Base-by-base conservation (phyloP, 2,113 vertebrate species). In the Amblyopsis rosae region DNA sequence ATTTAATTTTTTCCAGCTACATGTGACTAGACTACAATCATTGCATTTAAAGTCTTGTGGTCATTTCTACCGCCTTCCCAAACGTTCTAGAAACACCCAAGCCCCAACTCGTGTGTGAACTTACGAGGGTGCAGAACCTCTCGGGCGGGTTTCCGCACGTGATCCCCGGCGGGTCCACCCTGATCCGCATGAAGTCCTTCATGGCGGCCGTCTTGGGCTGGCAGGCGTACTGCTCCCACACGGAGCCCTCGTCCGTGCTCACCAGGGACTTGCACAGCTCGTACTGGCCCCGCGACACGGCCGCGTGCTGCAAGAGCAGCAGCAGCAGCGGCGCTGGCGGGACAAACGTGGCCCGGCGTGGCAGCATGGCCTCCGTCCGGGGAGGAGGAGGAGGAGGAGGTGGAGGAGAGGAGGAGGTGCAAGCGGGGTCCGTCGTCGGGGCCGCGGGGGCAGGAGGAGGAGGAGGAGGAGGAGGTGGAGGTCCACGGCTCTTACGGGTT, bases 241-340 rank as follows among this genome's bases (percentile, higher is more conserved):
- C 92, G 0, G 96, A 95, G 78, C 97, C 96, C 59, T 98, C 95
- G 6, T 99, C 98, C 0, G 95, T 96, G 88, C 93, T 97, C 91
- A 99, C 96, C 92, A 96, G 96, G 87, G 96, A 98, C 86, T 96
- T 98, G 92, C 98, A 99, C 92, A 95, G 94, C 84, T 99, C 96
- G 77, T 98, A 99, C 89, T 98, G 95, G 88, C 92, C 95, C 86
- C 92, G 85, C 65, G 94, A 92, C 91, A 92, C 90, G 58, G 93
- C 92, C 79, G 95, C 82, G 79, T 88, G 94, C 86, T 90, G 93
- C 91, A 96, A 83, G 73, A 97, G 79, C 79, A 97, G 85, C 6
- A 55, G 88, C 77, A 15, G 70, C 65, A 41, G 13, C 12, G 53
- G n/a, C 12, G 12, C 12, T 3, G 53, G 55, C 55, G 12, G 55